A percentile compares a stretch with the other conserved stretches of the same genome.
Evolutionary conservation across 2,113 vertebrate species (phyloP).

Genomic region (Oceanites oceanicus): DNA sequence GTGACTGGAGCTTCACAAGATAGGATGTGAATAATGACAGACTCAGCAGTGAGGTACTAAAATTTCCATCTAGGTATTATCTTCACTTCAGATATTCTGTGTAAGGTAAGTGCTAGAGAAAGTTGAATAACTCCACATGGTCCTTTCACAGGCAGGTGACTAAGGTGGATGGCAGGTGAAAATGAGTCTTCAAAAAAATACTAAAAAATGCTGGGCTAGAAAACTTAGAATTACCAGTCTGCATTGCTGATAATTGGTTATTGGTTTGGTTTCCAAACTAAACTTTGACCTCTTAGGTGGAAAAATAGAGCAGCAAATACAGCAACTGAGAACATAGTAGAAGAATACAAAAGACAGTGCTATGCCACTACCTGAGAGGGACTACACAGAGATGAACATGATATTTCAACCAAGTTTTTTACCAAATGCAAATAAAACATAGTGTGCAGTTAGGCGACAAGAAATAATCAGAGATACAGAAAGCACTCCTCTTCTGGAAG

Average conservation of each 20-base stretch:
- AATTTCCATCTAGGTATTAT: not conserved
- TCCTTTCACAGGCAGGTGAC: not conserved
- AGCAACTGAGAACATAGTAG: not conserved
- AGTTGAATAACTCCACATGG: not conserved
- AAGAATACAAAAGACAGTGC: not conserved
- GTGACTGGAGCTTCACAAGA: not conserved
- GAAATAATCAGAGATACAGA: conserved; percentile 18
- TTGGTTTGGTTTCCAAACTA: not conserved
- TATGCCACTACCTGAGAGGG: not conserved
- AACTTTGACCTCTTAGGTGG: not conserved
- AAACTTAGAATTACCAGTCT: not conserved
- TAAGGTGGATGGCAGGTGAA: not conserved
- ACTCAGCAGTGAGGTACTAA: not conserved
- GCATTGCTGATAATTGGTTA: not conserved
- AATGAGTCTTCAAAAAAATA: not conserved
- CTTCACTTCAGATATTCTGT: not conserved
- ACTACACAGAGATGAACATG: not conserved
- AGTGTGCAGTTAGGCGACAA: not conserved
- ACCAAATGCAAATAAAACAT: not conserved
- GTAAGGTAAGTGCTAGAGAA: not conserved
- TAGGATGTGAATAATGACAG: not conserved
- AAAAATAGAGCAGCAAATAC: not conserved
- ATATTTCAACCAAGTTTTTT: not conserved
- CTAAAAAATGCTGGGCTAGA: not conserved
- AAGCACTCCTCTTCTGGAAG: not conserved